A percentile compares a stretch with the other conserved stretches of the same genome.
Conservation (phyloP, 2,888 invertebrate species). For the Tillus elongatus region DNA sequence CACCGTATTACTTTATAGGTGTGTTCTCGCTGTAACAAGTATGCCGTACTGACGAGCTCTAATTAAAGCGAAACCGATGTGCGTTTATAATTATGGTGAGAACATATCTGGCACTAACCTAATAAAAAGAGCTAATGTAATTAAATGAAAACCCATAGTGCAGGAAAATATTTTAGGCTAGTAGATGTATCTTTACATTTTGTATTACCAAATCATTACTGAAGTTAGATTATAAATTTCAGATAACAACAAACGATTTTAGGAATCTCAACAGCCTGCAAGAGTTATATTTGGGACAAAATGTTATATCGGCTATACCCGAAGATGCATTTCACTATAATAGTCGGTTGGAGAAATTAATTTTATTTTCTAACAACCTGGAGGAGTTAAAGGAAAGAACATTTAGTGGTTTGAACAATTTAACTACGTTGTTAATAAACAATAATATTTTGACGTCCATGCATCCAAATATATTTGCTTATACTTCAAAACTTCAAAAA, state of each 20-base stretch:
- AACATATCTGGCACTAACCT: no score
- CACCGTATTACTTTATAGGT: no score
- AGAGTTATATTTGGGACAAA: constrained; percentile 62
- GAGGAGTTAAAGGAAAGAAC: constrained; percentile 51
- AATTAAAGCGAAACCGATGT: no score
- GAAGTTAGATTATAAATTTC: constrained; percentile 30
- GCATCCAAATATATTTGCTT: constrained; percentile 54
- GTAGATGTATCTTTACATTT: no score
- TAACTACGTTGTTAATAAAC: constrained; percentile 59
- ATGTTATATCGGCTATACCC: constrained; percentile 50
- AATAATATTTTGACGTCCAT: constrained; percentile 60
- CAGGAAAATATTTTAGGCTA: no score
- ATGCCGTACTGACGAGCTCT: no score
- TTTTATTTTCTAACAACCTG: constrained; percentile 60
- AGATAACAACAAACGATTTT: constrained; percentile 51
- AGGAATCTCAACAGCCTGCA: constrained; percentile 46
- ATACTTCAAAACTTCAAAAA: constrained; percentile 57
- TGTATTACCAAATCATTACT: no score
- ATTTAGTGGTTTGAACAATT: constrained; percentile 54
- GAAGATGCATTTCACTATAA: constrained; percentile 52
- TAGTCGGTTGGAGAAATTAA: constrained; percentile 53
- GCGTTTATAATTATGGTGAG: no score
- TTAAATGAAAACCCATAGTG: no score
- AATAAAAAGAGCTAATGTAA: no score
- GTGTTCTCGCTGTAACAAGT: no score